A percentile compares a stretch with the other conserved stretches of the same genome.
These are phyloP conservation scores for Urophycis tenuis DNA, from an alignment of 2,797 vertebrate species.

Conservation along the genomic window DNA sequence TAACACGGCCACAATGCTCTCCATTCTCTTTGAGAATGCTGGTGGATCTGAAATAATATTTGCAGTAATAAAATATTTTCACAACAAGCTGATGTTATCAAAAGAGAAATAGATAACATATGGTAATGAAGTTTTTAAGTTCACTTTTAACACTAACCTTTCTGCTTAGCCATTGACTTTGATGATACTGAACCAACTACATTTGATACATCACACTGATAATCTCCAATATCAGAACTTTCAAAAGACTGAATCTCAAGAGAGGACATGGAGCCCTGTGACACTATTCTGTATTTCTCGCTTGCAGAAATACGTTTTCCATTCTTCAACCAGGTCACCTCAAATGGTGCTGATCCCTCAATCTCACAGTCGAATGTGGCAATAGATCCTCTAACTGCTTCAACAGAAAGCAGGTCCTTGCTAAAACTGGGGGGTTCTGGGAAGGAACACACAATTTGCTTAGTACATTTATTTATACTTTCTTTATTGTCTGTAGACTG, in stretches of 20 bases:
- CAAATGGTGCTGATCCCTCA: conserved; percentile 83
- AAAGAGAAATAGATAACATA: conserved; percentile 12
- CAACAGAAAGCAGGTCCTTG: conserved; percentile 76
- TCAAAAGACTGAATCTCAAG: conserved; percentile 88
- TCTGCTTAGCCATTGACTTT: conserved; percentile 77
- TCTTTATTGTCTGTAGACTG: not conserved
- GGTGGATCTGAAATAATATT: conserved; percentile 80
- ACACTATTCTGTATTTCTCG: conserved; percentile 81
- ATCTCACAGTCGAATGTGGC: conserved; percentile 84
- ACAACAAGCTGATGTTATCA: not conserved
- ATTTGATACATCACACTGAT: conserved; percentile 86
- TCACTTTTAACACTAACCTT: conserved; percentile 77
- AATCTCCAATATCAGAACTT: conserved; percentile 82
- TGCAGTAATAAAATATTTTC: not conserved
- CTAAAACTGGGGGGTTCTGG: conserved; percentile 84
- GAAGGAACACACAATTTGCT: conserved; percentile 56
- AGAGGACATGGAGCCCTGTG: conserved; percentile 75
- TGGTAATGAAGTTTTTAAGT: not conserved
- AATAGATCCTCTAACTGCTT: conserved; percentile 81
- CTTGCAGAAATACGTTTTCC: conserved; percentile 81
- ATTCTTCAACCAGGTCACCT: conserved; percentile 86
- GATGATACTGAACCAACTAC: conserved; percentile 86
- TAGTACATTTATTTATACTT: conserved; percentile 14
- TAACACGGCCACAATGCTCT: conserved; percentile 79
- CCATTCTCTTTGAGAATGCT: conserved; percentile 86